Conservation (phyloP, 2,113 vertebrate genomes). For the Muntiacus reevesi region DNA sequence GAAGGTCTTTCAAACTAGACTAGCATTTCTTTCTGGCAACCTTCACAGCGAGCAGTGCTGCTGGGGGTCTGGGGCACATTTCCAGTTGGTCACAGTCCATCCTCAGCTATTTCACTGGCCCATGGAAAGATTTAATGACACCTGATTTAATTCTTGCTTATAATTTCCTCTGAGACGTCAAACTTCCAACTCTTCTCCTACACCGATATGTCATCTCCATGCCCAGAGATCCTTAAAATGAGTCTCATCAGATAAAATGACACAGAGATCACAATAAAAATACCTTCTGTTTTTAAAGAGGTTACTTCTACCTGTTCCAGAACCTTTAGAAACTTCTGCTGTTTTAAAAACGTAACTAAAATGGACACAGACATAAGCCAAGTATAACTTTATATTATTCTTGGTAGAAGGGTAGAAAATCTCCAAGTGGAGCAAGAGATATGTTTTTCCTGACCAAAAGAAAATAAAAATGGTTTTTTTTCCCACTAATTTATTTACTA, state of each 20-base stretch:
- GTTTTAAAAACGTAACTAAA: background rate
- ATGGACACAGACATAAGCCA: background rate
- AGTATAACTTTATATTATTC: background rate
- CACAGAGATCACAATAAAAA: background rate
- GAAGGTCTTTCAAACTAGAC: background rate
- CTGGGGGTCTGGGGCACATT: background rate
- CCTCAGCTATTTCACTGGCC: background rate
- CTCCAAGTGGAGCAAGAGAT: background rate
- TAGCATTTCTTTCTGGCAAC: background rate
- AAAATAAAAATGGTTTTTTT: background rate
- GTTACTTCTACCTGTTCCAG: background rate
- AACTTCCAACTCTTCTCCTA: background rate
- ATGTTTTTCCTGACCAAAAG: background rate
- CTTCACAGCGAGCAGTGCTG: rapidly evolving
- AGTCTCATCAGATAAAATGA: background rate
- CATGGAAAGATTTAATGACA: background rate
- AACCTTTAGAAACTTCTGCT: background rate
- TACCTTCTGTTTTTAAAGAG: background rate
- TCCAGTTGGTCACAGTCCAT: background rate
- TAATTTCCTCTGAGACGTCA: background rate
- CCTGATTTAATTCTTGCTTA: background rate
- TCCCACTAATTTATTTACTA: background rate
- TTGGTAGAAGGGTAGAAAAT: background rate
- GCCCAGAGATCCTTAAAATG: background rate
- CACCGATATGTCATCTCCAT: background rate